Evolutionary conservation across 2,113 vertebrate genomes (phyloP).

Genomic region (Rhombomys opimus): DNA sequence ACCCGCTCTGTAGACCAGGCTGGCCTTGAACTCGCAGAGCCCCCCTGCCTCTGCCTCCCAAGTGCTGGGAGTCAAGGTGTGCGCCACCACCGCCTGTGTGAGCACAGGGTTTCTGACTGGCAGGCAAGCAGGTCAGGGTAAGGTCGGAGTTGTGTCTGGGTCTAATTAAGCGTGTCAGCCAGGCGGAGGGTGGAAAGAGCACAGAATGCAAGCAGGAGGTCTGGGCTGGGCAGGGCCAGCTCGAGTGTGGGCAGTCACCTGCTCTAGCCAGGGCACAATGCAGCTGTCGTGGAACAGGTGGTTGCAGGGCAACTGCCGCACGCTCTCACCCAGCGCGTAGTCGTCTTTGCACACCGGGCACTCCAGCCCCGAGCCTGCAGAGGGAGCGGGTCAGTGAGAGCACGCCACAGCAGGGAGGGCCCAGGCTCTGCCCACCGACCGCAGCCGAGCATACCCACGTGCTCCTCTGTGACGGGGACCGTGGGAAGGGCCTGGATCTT

Average conservation of each 20-base stretch:
- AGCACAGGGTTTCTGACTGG: not conserved
- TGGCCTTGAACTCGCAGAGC: too few relatives aligned
- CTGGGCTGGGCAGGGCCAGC: not conserved
- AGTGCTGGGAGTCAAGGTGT: too few relatives aligned
- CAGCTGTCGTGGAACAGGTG: slow-evolving; percentile 98
- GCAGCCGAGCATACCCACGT: slow-evolving; percentile 87
- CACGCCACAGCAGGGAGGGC: accelerated
- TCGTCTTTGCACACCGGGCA: slow-evolving; percentile 99
- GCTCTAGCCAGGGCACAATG: slow-evolving; percentile 98
- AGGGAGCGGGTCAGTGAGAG: not conserved
- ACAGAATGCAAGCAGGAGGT: not conserved
- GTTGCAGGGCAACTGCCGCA: slow-evolving; percentile 97
- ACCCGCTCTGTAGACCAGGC: too few relatives aligned
- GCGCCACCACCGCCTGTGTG: too few relatives aligned
- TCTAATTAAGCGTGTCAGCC: too few relatives aligned
- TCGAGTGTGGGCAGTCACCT: slow-evolving; percentile 85
- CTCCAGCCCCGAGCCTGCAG: slow-evolving; percentile 93
- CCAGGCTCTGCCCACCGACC: not conserved
- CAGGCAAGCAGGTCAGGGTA: not conserved
- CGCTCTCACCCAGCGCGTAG: slow-evolving; percentile 92
- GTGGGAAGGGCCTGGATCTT: slow-evolving; percentile 97
- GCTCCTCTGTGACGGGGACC: slow-evolving; percentile 93
- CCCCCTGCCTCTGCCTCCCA: too few relatives aligned
- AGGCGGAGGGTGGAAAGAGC: not conserved
- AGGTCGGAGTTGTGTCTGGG: not conserved